Evolutionary conservation across 2,888 invertebrate genomes (phyloP).

Genomic region (Didymodactylos carnosus): DNA sequence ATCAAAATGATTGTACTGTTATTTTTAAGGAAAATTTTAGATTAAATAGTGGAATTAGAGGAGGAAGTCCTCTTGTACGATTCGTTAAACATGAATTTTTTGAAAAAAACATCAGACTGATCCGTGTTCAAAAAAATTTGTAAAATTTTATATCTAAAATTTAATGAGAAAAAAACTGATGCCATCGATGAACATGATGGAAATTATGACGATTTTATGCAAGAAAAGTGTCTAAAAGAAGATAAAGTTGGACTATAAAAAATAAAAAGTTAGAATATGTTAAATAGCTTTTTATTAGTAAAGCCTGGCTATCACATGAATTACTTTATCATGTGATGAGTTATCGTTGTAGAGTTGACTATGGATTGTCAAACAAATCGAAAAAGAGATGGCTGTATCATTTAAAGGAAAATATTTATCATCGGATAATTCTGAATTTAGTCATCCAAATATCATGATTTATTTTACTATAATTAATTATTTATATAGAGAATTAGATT

Average conservation of each 20-base stretch:
- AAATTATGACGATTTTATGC: not conserved
- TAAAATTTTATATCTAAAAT: not conserved
- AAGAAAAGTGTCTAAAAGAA: not conserved
- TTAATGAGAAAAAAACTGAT: not conserved
- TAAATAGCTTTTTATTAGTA: not conserved
- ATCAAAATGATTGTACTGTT: not conserved
- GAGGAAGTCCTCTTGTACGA: not conserved
- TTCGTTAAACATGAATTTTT: not conserved
- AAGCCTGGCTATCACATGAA: not conserved
- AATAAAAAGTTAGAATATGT: not conserved
- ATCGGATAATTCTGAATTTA: not conserved
- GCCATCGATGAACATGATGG: not conserved
- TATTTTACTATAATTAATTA: not conserved
- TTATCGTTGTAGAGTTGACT: not conserved
- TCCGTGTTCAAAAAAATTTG: not conserved
- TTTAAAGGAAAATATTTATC: not conserved
- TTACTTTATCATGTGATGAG: not conserved
- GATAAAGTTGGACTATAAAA: not conserved
- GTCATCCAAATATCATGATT: not conserved
- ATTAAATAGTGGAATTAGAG: not conserved
- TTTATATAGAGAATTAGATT: not conserved
- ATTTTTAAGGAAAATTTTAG: not conserved
- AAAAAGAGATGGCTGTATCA: not conserved
- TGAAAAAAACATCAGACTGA: not conserved
- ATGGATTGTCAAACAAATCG: not conserved